Base-by-base conservation (phyloP, 2,797 vertebrate genomes). In the Eulemur albifrons region DNA sequence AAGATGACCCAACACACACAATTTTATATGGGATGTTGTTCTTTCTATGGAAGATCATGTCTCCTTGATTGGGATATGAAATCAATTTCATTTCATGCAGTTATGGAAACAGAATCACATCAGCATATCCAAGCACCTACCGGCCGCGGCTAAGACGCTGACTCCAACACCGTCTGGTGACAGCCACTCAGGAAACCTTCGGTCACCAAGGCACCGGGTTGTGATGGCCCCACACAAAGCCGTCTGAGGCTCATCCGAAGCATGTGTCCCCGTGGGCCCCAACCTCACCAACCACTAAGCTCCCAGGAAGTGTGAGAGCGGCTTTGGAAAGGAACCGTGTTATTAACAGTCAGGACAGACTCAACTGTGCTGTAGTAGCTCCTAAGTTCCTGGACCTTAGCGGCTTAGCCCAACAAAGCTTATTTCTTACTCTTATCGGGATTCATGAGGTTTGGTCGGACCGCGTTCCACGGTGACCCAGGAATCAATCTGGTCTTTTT, bases 31-130 rank as follows among this genome's bases (percentile, higher is more conserved):
- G 80, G 79, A 75, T 85, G 48, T 73, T 97, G 82, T 97, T 98
- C 76, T 92, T 96, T 95, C 94, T 90, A 80, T 72, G 76, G 96
- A 95, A 96, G 70, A 96, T 48, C 6, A 7, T 88, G 76, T 82
- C 57, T 88, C 86, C 95, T 93, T 97, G 97, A 98, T 97, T 97
- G 96, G 96, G 96, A 93, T 87, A 91, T 77, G 91, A 93, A 69
- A 96, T 54, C 18, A 32, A 77, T 59, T 89, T 79, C 85, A 83
- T 86, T 81, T 93, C 59, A 80, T 17, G 50, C 76, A 87, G 94
- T 80, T 85, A 84, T 75, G 30, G 65, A 87, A 84, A 5, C 0
- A 80, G 4, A 94, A 59, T 25, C 57, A 27, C 15, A 79, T 70
- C 38, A 10, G 13, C 50, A 38, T 79, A 67, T 38, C 63, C 63